These are phyloP conservation scores for Gracilinanus agilis DNA, from an alignment of 2,113 vertebrate species.

Conservation along the genomic window DNA sequence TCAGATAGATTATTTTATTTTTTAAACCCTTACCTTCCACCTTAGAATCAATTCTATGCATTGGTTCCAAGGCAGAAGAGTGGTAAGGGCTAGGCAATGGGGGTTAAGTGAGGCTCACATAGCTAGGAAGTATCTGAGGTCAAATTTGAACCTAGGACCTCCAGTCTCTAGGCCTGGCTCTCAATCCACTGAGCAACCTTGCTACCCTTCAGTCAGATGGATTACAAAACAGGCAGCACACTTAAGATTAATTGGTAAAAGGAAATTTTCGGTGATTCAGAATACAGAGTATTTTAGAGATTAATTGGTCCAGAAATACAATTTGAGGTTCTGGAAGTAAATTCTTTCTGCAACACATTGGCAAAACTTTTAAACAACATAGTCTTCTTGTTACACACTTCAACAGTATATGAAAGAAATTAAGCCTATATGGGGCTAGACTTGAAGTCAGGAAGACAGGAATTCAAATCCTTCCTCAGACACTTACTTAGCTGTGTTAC, in stretches of 20 bases:
- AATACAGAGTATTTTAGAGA: neutral
- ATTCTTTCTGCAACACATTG: neutral
- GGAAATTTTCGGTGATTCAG: neutral
- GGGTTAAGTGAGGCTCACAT: too few species aligned
- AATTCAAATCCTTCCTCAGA: neutral
- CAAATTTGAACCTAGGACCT: too few species aligned
- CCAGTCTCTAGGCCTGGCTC: too few species aligned
- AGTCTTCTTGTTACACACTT: neutral
- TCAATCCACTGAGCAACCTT: too few species aligned
- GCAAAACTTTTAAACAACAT: neutral
- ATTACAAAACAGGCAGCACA: neutral
- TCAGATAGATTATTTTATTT: neutral
- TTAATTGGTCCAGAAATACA: neutral
- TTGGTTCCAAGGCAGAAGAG: too few species aligned
- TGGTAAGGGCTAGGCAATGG: too few species aligned
- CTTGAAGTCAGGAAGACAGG: neutral
- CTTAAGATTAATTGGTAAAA: neutral
- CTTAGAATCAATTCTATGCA: too few species aligned
- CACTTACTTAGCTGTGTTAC: neutral
- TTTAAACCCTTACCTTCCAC: too few species aligned
- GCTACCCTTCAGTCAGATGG: neutral
- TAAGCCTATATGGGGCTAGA: neutral
- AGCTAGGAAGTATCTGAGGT: too few species aligned
- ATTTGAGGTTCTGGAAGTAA: neutral
- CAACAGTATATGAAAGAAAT: neutral